Conservation (phyloP, 2,888 invertebrate species). For the Cremastinae sp. region DNA sequence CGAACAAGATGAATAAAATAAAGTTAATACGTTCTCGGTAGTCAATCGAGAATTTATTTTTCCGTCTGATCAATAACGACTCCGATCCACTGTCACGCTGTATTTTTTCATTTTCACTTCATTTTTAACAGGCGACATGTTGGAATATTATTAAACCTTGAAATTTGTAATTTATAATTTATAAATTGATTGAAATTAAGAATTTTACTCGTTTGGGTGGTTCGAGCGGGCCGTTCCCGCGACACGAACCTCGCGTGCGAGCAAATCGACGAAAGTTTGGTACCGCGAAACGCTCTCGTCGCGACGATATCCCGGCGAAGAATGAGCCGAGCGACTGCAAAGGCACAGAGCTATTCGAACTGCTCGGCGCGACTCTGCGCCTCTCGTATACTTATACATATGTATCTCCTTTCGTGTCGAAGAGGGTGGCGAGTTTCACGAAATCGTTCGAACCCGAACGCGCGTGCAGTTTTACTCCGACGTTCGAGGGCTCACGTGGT, state of each 20-base stretch:
- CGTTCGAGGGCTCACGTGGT: conserved; percentile 52
- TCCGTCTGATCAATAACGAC: background rate
- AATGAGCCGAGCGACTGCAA: conserved; percentile 49
- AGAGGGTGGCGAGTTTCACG: conserved; percentile 53
- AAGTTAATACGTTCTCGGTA: background rate
- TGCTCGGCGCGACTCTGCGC: conserved; percentile 25
- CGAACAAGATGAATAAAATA: background rate
- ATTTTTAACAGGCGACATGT: too few species aligned
- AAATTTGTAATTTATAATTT: too few species aligned
- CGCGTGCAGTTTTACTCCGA: conserved; percentile 61
- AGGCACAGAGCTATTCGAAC: conserved; percentile 32
- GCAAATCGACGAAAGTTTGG: conserved; percentile 11
- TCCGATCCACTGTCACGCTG: too few species aligned
- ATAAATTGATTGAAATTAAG: too few species aligned
- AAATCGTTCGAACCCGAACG: conserved; percentile 34
- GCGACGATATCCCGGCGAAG: conserved; percentile 58
- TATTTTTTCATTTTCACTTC: too few species aligned
- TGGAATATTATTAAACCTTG: too few species aligned
- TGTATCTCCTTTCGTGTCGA: background rate
- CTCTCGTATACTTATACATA: conserved; percentile 24
- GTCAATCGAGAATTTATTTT: background rate
- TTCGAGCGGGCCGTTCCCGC: too few species aligned
- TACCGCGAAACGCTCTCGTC: conserved; percentile 38
- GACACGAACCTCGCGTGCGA: background rate
- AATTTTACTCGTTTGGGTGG: too few species aligned